Evolutionary conservation across 2,113 vertebrate species (phyloP).

Genomic region (Microtus pennsylvanicus): DNA sequence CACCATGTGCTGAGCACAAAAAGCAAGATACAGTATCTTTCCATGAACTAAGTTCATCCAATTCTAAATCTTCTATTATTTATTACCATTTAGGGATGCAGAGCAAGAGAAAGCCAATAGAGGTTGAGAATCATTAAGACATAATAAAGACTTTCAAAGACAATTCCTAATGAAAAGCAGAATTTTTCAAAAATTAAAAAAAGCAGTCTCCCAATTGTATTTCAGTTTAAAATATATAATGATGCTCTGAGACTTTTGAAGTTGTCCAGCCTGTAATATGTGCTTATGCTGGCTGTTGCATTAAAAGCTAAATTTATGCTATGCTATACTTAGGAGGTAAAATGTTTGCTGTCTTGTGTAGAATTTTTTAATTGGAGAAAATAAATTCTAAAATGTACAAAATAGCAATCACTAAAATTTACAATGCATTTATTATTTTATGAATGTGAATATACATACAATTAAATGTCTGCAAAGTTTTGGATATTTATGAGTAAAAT

Average conservation of each 20-base stretch:
- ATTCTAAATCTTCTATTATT: constrained; percentile 68
- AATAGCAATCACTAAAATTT: constrained; percentile 50
- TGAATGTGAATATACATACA: not conserved
- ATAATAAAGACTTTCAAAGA: constrained; percentile 75
- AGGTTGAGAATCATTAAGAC: constrained; percentile 70
- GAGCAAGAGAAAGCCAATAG: constrained; percentile 54
- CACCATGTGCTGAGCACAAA: not conserved
- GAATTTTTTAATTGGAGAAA: constrained; percentile 44
- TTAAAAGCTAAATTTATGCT: constrained; percentile 59
- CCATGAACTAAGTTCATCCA: constrained; percentile 4
- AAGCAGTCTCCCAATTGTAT: constrained; percentile 23
- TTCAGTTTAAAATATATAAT: constrained; percentile 69
- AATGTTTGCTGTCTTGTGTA: constrained; percentile 29
- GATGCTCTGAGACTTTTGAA: constrained; percentile 67
- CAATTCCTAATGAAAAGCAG: constrained; percentile 76
- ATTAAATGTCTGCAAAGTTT: not conserved
- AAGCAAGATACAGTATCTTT: no score
- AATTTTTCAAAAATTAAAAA: constrained; percentile 62
- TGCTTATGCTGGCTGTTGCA: constrained; percentile 5
- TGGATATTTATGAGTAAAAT: not conserved
- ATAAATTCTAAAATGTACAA: constrained; percentile 28
- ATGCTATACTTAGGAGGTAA: constrained; percentile 43
- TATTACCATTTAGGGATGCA: constrained; percentile 61
- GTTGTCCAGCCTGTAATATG: constrained; percentile 42
- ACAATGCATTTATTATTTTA: not conserved